phyloP scores from a whole-genome alignment of 2,113 vertebrate genomes.

The Psephotus haematonotus region DNA sequence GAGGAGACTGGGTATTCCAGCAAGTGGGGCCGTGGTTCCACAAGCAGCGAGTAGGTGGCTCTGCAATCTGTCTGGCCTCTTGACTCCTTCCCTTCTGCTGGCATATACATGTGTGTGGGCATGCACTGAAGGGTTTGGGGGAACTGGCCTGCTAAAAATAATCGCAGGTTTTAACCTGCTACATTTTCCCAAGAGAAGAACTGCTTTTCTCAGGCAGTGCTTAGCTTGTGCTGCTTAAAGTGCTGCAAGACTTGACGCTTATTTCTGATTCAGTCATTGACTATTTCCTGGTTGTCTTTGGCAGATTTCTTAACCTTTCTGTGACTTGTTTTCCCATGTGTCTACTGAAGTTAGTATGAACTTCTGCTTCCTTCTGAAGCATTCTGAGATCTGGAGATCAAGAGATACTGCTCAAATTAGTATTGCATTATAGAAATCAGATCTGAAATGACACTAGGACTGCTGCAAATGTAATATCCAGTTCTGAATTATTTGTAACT shows the following conservation, averaged over 20 bases:
- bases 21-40: not conserved
- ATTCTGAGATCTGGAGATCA: not conserved
- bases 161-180: not conserved
- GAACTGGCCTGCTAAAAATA: slow-evolving; percentile 41
- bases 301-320: slow-evolving; percentile 52
- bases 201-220: not conserved
- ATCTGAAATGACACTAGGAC: not conserved
- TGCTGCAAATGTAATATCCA: not conserved
- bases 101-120: not conserved
- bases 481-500: not conserved
- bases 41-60: not conserved
- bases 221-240: not conserved
- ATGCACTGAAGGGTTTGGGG: not conserved
- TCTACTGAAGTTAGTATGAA: not conserved
- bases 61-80: not conserved
- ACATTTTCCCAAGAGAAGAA: not conserved
- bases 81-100: not conserved
- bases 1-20: not conserved
- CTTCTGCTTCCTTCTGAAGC: slow-evolving; percentile 15
- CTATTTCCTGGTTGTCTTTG: slow-evolving; percentile 33
- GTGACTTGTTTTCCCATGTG: slow-evolving; percentile 37
- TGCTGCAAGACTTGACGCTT: not conserved
- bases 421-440: not conserved
- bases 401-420: not conserved
- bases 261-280: slow-evolving; percentile 24